These are phyloP conservation scores for Ochropleura plecta DNA, from an alignment of 2,888 invertebrate species.

Conservation along the genomic window DNA sequence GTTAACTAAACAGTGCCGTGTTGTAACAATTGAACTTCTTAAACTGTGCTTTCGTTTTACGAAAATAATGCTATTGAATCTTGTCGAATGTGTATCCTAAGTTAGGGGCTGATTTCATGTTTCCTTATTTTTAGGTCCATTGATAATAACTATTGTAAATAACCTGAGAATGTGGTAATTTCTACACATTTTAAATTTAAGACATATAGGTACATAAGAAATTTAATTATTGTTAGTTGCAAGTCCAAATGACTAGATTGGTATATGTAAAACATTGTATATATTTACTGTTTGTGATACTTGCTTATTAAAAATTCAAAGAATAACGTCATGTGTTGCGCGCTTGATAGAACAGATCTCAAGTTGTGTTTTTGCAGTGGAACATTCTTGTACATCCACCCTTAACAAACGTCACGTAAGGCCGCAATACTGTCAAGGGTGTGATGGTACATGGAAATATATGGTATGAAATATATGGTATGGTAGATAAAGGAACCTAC, in stretches of 20 bases:
- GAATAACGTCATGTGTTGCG: constrained; percentile 37
- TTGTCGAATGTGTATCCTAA: constrained; percentile 42
- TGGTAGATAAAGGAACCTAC: too few relatives aligned
- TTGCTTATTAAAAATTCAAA: constrained; percentile 56
- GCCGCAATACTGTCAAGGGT: too few relatives aligned
- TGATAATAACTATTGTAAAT: constrained; percentile 55
- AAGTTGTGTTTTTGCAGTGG: constrained; percentile 15
- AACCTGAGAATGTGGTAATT: constrained; percentile 36
- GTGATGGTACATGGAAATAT: too few relatives aligned
- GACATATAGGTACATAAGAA: too few relatives aligned
- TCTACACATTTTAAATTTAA: constrained; percentile 21
- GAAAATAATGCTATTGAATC: constrained; percentile 35
- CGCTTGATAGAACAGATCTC: constrained; percentile 51
- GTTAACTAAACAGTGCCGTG: constrained; percentile 38
- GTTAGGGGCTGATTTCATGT: constrained; percentile 31
- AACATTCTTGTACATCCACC: too few relatives aligned
- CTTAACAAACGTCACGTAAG: too few relatives aligned
- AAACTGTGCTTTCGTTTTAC: constrained; percentile 35
- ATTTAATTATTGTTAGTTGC: constrained; percentile 41
- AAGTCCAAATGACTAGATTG: constrained; percentile 44
- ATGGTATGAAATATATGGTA: too few relatives aligned
- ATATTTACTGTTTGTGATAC: constrained; percentile 61
- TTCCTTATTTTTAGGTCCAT: constrained; percentile 32
- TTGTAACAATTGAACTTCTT: constrained; percentile 29
- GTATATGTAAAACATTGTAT: constrained; percentile 42